A percentile compares a stretch with the other conserved stretches of the same genome.
Conservation (phyloP, 2,113 vertebrate genomes). For the Pterocles burchelli region DNA sequence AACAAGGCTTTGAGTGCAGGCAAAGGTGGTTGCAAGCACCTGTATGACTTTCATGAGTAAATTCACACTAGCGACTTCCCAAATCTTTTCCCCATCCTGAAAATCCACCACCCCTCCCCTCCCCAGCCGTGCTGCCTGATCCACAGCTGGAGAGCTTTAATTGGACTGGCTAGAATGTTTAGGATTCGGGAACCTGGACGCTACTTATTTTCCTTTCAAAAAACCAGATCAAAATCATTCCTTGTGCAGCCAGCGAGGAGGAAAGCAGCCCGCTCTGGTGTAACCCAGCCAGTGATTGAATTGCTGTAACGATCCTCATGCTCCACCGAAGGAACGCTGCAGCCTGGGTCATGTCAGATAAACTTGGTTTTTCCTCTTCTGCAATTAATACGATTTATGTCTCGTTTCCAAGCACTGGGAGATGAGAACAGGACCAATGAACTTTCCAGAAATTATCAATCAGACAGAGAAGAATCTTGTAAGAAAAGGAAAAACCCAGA, state of each 20-base stretch:
- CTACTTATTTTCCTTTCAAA: background rate
- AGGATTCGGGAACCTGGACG: background rate
- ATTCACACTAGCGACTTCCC: background rate
- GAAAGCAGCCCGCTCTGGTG: background rate
- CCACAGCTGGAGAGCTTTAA: background rate
- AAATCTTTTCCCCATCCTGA: background rate
- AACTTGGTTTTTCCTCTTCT: background rate
- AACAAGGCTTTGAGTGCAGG: accelerated
- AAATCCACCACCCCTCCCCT: background rate
- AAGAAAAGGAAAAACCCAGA: background rate
- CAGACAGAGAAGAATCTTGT: background rate
- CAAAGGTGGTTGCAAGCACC: background rate
- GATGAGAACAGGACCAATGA: background rate
- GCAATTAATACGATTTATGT: background rate
- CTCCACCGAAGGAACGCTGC: background rate
- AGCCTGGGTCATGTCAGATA: background rate
- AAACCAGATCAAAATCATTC: background rate
- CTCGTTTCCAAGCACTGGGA: background rate
- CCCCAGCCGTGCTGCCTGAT: accelerated
- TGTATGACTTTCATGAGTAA: background rate
- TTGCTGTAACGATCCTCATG: background rate
- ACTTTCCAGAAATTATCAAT: background rate
- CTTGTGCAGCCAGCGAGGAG: background rate
- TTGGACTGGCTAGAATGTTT: accelerated
- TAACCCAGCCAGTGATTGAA: background rate